Evolutionary conservation across 2,113 vertebrate species (phyloP), one percentile per base, ranked within the genome.

Genomic region (Lepisosteus osseus): DNA sequence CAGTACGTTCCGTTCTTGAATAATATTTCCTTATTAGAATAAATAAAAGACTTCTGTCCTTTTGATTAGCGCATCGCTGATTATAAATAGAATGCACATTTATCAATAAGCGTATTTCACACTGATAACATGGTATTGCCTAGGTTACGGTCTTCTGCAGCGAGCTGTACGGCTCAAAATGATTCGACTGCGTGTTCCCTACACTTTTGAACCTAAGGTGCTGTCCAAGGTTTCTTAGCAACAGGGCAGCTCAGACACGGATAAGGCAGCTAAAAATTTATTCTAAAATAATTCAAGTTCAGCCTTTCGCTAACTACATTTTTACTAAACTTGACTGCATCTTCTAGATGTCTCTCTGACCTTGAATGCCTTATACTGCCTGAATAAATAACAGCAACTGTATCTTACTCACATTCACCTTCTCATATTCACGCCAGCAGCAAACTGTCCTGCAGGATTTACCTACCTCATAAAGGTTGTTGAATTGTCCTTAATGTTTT

Each of bases 211-310:
- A 81, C 80, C 84, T 85, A 72, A 74, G 80, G 42, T 76, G 82
- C 87, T 87, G 86, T 86, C 86, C 86, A 78, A 65, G 73, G 88
- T 91, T 77, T 89, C 88, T 84, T 87, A 90, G 90, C 88, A 92
- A 92, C 90, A 88, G 85, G 82, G 82, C 85, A 86, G 80, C 87
- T 83, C 85, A 72, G 67, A 80, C 79, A 77, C 62, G 67, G 40
- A 13, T 47, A 65, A 14, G 17, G 51, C 14, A 40, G 55, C 13
- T 72, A 12, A 12, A 13, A 29, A 29, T 29, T 0, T 29, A 29
- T 29, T 29, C 29, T 29, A 29, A 29, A 29, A 45, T 65, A 70
- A 42, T 62, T 70, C 74, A 15, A 65, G 56, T 67, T 70, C 17
- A 56, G 40, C 61, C 56, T 55, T 67, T 41, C 62, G n/a, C 13